Base-by-base conservation (phyloP, 1,140 invertebrate species). In the Drosophila ercepeae region DNA sequence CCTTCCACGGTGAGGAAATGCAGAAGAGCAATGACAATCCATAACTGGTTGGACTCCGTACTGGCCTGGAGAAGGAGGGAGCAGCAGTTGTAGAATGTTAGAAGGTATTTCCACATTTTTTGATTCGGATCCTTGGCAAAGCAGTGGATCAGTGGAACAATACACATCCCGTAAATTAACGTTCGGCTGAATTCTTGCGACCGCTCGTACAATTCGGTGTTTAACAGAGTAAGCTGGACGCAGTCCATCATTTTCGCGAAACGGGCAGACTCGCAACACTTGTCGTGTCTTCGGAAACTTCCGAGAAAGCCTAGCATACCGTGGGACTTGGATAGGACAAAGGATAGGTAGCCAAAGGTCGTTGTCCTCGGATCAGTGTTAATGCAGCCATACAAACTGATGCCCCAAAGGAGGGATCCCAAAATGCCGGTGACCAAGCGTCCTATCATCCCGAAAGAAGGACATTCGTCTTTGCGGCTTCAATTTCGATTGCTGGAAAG, bases 171-270 rank as follows among this genome's bases (percentile, higher is more conserved):
- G 21, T 25, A 58, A 11, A 58, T 0, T 1, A 48, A 6, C 4
- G 44, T 3, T 0, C 29, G 16, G 9, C 8, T 3, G 11, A 8
- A 3, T 6, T 4, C 27, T 13, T 14, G 4, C 0, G 14, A 2
- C 14, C 16, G 13, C n/a, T 27, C 23, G 21, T 48, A 39, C 9
- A 58, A 13, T 8, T 45, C 27, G 6, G 3, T 14, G 11, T 58
- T 58, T 18, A 58, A 46, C 13, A 58, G 44, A 6, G 54, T 18
- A 23, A 58, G 3, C 1, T 58, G 54, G 8, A 13, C 44, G 4
- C 34, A 27, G 11, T 48, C 27, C 44, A 58, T 36, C 3, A 58
- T n/a, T 8, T 1, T 54, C 5, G 13, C 14, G 8, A 41, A 14
- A 0, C 14, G 36, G 14, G 2, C 13, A 14, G 13, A 16, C 14